Percentiles rank a stretch among this genome's conserved stretches.
These are phyloP conservation scores for Toxonevra muliebris DNA, from an alignment of 2,888 invertebrate genomes.

Conservation along the genomic window DNA sequence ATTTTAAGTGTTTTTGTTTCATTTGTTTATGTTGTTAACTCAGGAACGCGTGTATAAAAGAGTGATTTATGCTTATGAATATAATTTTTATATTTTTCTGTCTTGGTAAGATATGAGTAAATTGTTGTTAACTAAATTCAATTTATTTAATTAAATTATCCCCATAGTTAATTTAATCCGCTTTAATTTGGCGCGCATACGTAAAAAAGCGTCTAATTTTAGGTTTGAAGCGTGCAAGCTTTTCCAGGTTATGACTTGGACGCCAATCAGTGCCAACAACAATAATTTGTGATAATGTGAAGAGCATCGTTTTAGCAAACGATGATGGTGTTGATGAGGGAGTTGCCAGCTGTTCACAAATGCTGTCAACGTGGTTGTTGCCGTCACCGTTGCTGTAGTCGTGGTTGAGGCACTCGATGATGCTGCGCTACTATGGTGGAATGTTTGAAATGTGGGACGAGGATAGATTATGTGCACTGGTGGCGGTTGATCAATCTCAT, in stretches of 20 bases:
- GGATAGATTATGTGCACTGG: constrained; percentile 77
- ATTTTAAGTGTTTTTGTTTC: too few species aligned
- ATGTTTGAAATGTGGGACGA: constrained; percentile 65
- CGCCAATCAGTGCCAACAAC: constrained; percentile 7
- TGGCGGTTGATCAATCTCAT: constrained; percentile 74
- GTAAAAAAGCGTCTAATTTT: constrained; percentile 25
- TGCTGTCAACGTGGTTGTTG: not conserved
- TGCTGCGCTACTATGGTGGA: constrained; percentile 25
- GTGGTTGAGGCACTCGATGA: constrained; percentile 1
- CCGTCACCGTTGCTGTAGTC: not conserved
- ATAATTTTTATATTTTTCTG: not conserved
- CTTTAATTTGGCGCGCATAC: constrained; percentile 30
- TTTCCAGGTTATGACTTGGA: constrained; percentile 12
- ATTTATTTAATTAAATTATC: too few species aligned
- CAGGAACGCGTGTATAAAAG: too few species aligned
- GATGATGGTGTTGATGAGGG: not conserved
- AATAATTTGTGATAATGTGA: not conserved
- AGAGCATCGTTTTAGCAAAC: too few species aligned
- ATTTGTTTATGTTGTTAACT: too few species aligned
- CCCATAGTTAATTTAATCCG: not conserved
- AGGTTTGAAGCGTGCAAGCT: constrained; percentile 19
- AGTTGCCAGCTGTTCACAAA: not conserved
- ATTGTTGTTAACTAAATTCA: not conserved
- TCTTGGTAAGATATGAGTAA: not conserved
- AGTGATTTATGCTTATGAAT: too few species aligned